Conservation (phyloP, 2,888 invertebrate genomes). For the Oconnorella tubifera region DNA sequence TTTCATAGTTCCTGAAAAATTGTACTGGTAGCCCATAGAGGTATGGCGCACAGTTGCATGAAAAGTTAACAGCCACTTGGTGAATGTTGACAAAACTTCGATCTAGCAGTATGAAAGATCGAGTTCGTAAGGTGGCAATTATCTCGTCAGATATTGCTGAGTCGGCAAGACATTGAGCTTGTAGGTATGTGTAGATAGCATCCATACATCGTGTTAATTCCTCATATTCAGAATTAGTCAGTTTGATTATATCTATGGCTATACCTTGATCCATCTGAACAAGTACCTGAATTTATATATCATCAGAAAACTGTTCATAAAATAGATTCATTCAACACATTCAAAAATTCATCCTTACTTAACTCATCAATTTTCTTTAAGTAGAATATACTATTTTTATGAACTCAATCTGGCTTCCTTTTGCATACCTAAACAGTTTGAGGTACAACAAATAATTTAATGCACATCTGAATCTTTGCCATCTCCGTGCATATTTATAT, state of each 20-base stretch:
- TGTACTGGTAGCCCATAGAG: constrained; percentile 33
- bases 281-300: constrained; percentile 4
- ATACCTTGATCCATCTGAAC: constrained; percentile 30
- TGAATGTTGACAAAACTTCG: constrained; percentile 18
- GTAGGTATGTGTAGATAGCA: constrained; percentile 26
- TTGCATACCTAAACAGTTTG: too few species aligned
- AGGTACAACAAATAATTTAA: too few species aligned
- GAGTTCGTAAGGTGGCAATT: constrained; percentile 4
- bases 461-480: too few species aligned
- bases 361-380: too few species aligned
- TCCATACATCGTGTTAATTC: constrained; percentile 18
- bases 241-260: not conserved
- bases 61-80: constrained; percentile 18
- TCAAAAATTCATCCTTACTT: too few species aligned
- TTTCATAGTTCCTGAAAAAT: constrained; percentile 18
- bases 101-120: constrained; percentile 24
- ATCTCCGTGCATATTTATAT: too few species aligned
- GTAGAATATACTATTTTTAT: too few species aligned
- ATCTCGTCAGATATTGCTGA: constrained; percentile 15
- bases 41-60: constrained; percentile 32
- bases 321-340: too few species aligned
- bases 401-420: too few species aligned
- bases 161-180: constrained; percentile 18
- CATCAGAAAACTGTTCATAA: too few species aligned
- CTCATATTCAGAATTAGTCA: constrained; percentile 13